Evolutionary conservation across 2,797 vertebrate species (phyloP).

Genomic region (Parauchenoglanis punctatus): DNA sequence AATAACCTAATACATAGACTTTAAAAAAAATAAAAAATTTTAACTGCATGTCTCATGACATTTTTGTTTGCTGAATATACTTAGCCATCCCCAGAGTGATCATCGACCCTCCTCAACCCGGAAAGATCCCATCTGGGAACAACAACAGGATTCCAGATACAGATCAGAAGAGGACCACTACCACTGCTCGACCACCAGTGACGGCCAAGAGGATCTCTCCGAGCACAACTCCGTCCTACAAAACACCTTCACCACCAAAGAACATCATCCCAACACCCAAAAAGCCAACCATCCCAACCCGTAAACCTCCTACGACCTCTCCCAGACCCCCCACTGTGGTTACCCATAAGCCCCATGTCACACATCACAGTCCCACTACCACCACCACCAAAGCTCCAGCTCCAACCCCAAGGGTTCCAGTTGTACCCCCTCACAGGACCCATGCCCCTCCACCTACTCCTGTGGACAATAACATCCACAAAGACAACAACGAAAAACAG

Average conservation of each 20-base stretch:
- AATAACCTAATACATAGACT: no score
- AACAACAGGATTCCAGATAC: slow-evolving; percentile 80
- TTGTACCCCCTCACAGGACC: slow-evolving; percentile 59
- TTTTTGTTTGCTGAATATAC: slow-evolving; percentile 54
- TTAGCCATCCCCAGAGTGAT: slow-evolving; percentile 82
- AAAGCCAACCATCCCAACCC: slow-evolving; percentile 66
- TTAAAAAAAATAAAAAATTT: not conserved
- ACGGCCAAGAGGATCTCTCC: slow-evolving; percentile 64
- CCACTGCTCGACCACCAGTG: slow-evolving; percentile 66
- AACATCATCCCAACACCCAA: slow-evolving; percentile 63
- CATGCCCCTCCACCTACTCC: slow-evolving; percentile 64
- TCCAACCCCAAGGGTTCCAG: slow-evolving; percentile 35
- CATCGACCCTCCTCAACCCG: slow-evolving; percentile 80
- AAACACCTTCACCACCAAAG: slow-evolving; percentile 58
- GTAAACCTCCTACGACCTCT: slow-evolving; percentile 42
- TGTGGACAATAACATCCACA: slow-evolving; percentile 87
- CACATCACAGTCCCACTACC: slow-evolving; percentile 53
- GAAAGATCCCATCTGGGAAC: slow-evolving; percentile 71
- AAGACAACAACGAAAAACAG: slow-evolving; percentile 86
- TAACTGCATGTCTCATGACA: not conserved
- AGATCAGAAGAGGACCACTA: slow-evolving; percentile 74
- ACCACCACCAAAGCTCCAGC: slow-evolving; percentile 49
- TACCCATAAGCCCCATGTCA: slow-evolving; percentile 61
- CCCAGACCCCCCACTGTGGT: slow-evolving; percentile 57
- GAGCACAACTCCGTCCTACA: slow-evolving; percentile 56